phyloP scores from a whole-genome alignment of 2,888 invertebrate species.

The Conops quadrifasciatus region DNA sequence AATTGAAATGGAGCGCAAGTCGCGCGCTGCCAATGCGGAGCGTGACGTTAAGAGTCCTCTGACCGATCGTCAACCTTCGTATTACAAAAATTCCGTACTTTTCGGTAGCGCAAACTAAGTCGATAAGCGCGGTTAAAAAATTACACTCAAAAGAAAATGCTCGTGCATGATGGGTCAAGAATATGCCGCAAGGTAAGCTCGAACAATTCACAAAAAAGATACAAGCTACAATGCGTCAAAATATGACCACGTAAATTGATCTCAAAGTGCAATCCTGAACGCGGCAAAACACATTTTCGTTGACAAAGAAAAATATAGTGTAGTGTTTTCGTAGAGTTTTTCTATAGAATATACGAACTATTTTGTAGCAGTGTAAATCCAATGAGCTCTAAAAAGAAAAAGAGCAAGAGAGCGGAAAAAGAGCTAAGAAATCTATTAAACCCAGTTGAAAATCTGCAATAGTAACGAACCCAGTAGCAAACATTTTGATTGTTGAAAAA shows the following conservation, averaged over 20 bases:
- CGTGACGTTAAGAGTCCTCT: constrained; percentile 87
- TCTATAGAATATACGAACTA: not conserved
- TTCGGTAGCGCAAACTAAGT: constrained; percentile 85
- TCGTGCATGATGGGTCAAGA: not conserved
- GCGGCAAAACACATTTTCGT: constrained; percentile 11
- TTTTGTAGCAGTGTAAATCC: not conserved
- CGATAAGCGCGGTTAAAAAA: constrained; percentile 5
- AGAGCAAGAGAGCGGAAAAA: not conserved
- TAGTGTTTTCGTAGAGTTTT: not conserved
- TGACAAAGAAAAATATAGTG: not conserved
- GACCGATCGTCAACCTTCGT: constrained; percentile 77
- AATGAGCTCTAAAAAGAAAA: not conserved
- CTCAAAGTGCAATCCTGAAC: constrained; percentile 58
- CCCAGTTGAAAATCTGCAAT: too few species aligned
- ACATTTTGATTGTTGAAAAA: too few species aligned
- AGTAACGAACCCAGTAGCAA: too few species aligned
- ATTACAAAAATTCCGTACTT: constrained; percentile 90
- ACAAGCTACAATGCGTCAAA: not conserved
- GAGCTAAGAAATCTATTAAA: not conserved
- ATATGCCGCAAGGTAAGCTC: constrained; percentile 13
- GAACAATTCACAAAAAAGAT: not conserved
- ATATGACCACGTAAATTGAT: constrained; percentile 45
- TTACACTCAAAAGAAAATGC: too few species aligned
- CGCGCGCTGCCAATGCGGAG: constrained; percentile 80
- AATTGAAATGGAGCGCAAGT: constrained; percentile 87